Percentiles rank a stretch among this genome's conserved stretches.
Conservation (phyloP, 2,888 invertebrate genomes). For the Coelogynopora nodosa region DNA sequence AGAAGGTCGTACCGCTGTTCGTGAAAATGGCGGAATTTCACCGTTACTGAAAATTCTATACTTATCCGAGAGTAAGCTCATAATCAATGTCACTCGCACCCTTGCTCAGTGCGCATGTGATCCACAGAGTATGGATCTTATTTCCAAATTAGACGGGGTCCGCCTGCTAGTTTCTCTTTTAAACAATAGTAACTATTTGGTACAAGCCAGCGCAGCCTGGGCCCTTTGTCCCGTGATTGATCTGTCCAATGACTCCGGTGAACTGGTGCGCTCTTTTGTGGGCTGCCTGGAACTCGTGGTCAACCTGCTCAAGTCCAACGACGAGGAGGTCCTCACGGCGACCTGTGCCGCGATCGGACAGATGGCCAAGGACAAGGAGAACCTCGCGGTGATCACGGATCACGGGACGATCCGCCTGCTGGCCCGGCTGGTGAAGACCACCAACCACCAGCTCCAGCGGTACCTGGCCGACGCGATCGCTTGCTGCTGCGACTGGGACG, state of each 20-base stretch:
- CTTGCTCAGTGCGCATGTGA: slow-evolving; percentile 11
- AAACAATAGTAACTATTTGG: slow-evolving; percentile 75
- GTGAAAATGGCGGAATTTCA: slow-evolving; percentile 66
- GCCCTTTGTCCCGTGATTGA: slow-evolving; percentile 86
- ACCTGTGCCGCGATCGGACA: slow-evolving; percentile 82
- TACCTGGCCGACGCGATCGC: slow-evolving; percentile 28
- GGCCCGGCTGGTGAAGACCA: slow-evolving; percentile 70
- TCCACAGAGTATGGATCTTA: slow-evolving; percentile 62
- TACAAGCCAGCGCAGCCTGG: slow-evolving; percentile 85
- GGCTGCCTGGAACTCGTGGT: slow-evolving; percentile 87
- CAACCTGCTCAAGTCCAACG: slow-evolving; percentile 74
- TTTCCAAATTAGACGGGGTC: slow-evolving; percentile 83
- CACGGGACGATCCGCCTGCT: slow-evolving; percentile 78
- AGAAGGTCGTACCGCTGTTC: slow-evolving; percentile 71
- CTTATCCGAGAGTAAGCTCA: slow-evolving; percentile 5
- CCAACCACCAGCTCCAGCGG: not conserved
- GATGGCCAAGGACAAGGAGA: slow-evolving; percentile 83
- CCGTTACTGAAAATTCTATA: not conserved
- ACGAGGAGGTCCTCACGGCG: slow-evolving; percentile 77
- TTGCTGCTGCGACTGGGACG: not conserved
- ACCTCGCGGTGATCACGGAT: slow-evolving; percentile 87
- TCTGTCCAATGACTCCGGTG: slow-evolving; percentile 81
- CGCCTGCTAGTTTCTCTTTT: slow-evolving; percentile 85
- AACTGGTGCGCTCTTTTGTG: slow-evolving; percentile 87
- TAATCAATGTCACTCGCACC: slow-evolving; percentile 17